Evolutionary conservation across 2,888 invertebrate genomes (phyloP).

Genomic region (Lacanobia wlatinum): DNA sequence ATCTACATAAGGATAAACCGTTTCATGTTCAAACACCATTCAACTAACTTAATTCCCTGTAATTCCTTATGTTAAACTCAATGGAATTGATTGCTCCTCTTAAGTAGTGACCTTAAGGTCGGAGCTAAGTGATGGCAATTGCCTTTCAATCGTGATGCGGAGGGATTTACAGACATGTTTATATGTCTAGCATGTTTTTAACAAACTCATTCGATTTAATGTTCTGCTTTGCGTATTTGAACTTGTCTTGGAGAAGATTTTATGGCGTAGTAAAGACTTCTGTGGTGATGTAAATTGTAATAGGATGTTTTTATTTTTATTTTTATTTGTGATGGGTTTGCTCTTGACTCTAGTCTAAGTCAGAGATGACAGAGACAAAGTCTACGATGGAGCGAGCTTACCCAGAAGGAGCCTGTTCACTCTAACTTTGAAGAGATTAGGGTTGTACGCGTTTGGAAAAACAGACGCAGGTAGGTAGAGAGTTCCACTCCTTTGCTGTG

Average conservation of each 20-base stretch:
- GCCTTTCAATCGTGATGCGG: slow-evolving; percentile 27
- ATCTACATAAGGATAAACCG: slow-evolving; percentile 19
- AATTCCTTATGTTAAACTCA: slow-evolving; percentile 43
- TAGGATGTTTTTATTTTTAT: no score
- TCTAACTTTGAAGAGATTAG: no score
- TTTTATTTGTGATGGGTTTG: no score
- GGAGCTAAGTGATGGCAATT: slow-evolving; percentile 42
- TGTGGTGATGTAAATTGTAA: background rate
- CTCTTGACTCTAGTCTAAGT: no score
- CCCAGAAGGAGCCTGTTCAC: no score
- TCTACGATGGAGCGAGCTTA: no score
- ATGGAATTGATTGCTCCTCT: slow-evolving; percentile 39
- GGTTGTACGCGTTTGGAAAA: no score
- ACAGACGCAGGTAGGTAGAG: no score
- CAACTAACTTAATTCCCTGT: slow-evolving; percentile 26
- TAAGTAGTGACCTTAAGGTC: slow-evolving; percentile 42
- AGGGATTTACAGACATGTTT: background rate
- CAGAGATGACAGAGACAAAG: no score
- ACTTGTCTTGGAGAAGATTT: background rate
- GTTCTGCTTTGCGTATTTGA: background rate
- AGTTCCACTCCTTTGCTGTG: no score
- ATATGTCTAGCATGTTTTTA: background rate
- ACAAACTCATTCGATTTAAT: slow-evolving; percentile 33
- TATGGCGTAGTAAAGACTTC: slow-evolving; percentile 16
- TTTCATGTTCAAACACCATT: slow-evolving; percentile 28